Percentiles rank a stretch among this genome's conserved stretches.
These are phyloP conservation scores for Equus quagga DNA, from an alignment of 2,113 vertebrate species.

Conservation along the genomic window DNA sequence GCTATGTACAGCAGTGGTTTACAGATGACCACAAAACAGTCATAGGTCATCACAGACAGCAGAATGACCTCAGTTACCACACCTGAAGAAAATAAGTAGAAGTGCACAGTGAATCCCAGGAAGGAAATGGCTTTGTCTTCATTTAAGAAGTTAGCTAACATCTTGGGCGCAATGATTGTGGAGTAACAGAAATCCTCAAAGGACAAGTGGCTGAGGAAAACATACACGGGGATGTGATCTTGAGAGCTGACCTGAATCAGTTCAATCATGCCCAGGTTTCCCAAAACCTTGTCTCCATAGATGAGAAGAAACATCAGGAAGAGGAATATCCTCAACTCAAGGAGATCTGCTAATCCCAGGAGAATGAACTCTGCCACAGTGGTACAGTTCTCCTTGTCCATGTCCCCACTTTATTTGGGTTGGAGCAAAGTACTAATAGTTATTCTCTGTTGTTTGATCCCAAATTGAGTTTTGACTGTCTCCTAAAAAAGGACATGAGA, in stretches of 20 bases:
- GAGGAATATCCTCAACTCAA: not conserved
- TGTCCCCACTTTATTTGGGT: accelerated
- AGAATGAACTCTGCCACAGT: not conserved
- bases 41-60: slow-evolving; percentile 68
- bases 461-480: not conserved
- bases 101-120: slow-evolving; percentile 26
- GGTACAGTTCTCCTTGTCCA: slow-evolving; percentile 36
- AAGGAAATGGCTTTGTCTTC: slow-evolving; percentile 63
- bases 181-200: slow-evolving; percentile 76
- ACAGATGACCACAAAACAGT: slow-evolving; percentile 64
- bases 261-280: slow-evolving; percentile 66
- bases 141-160: slow-evolving; percentile 23
- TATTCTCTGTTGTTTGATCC: not conserved
- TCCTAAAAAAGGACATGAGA: not conserved
- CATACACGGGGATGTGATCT: slow-evolving; percentile 75
- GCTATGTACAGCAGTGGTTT: not conserved
- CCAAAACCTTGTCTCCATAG: slow-evolving; percentile 46
- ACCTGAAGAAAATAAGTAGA: slow-evolving; percentile 8
- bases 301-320: slow-evolving; percentile 58
- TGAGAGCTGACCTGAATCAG: slow-evolving; percentile 52
- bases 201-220: slow-evolving; percentile 77
- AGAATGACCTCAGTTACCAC: slow-evolving; percentile 41
- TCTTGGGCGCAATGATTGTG: slow-evolving; percentile 61
- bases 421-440: not conserved
- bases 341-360: not conserved